Conservation (phyloP, 1,140 invertebrate genomes). For the Homarus americanus region DNA sequence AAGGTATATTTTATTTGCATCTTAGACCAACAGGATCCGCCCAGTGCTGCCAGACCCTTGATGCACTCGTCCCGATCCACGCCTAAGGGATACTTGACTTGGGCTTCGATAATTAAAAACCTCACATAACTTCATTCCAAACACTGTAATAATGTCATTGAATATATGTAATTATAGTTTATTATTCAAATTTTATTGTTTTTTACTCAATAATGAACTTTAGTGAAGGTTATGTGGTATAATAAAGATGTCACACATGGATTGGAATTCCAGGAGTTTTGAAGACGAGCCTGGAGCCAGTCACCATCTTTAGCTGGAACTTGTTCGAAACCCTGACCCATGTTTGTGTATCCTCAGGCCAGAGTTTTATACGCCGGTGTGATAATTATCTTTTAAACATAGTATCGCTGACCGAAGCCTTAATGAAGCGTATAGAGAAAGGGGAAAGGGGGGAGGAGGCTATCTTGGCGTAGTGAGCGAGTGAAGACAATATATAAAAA, state of each 20-base stretch:
- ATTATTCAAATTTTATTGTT: too few species aligned
- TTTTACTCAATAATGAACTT: too few species aligned
- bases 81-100: not conserved
- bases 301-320: slow-evolving; percentile 27
- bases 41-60: slow-evolving; percentile 37
- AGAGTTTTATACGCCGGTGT: slow-evolving; percentile 29
- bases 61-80: slow-evolving; percentile 36
- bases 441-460: too few species aligned
- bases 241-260: not conserved
- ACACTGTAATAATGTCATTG: too few species aligned
- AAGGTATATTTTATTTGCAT: slow-evolving; percentile 73
- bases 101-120: too few species aligned
- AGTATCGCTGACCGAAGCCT: slow-evolving; percentile 16
- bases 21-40: slow-evolving; percentile 55
- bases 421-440: slow-evolving; percentile 22
- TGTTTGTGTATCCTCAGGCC: slow-evolving; percentile 12
- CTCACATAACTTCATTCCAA: too few species aligned
- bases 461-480: too few species aligned
- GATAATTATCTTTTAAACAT: slow-evolving; percentile 17
- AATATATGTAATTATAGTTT: too few species aligned
- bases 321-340: slow-evolving; percentile 44
- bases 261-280: not conserved
- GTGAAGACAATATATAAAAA: too few species aligned
- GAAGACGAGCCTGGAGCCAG: slow-evolving; percentile 39
- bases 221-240: too few species aligned